Base-by-base conservation (phyloP, 1,140 invertebrate genomes). In the Araneus ventricosus region DNA sequence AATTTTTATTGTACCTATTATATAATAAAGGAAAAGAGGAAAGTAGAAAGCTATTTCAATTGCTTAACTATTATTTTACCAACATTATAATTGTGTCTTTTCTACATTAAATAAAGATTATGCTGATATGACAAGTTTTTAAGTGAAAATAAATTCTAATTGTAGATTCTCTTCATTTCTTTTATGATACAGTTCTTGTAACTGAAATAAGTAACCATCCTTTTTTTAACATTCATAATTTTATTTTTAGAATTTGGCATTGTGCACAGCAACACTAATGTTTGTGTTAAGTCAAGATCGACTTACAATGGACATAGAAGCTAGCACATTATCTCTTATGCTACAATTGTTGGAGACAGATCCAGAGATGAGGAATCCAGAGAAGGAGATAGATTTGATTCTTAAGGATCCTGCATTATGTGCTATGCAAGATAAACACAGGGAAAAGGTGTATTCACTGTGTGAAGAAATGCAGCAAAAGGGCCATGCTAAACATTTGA, bases 231-330 rank as follows among this genome's bases (percentile, higher is more conserved):
- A 27, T 37, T 14, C 59, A 90, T 86, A 79, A 63, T 88, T 88
- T 41, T 24, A 45, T 93, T 94, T 96, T 30, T 96, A 98, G 97
- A 98, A 98, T 95, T 96, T 99, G 94, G 98, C 98, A 8, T 96
- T 99, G 88, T 99, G 99, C 95, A 99, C 98, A 84, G 98, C 99
- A 8, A 98, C 98, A 34, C 97, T 99, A 52, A 98, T 99, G 98
- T 99, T 99, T 95, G 98, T 99, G 34, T 95, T 99, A 90, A 99
- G 98, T 95, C 98, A 99, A 96, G 99, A 99, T 96, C 97, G 98
- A 75, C 96, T 99, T 37, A 99, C 99, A 94, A 99, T 99, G 98
- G 99, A 99, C 96, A 95, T 99, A 93, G 99, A 99, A 95, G 96
- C 98, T 22, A 98, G 99, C 95, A 99, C 98, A 94, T 96, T 99